These are phyloP conservation scores for Blennius ocellaris DNA, from an alignment of 2,113 vertebrate species.

Conservation along the genomic window DNA sequence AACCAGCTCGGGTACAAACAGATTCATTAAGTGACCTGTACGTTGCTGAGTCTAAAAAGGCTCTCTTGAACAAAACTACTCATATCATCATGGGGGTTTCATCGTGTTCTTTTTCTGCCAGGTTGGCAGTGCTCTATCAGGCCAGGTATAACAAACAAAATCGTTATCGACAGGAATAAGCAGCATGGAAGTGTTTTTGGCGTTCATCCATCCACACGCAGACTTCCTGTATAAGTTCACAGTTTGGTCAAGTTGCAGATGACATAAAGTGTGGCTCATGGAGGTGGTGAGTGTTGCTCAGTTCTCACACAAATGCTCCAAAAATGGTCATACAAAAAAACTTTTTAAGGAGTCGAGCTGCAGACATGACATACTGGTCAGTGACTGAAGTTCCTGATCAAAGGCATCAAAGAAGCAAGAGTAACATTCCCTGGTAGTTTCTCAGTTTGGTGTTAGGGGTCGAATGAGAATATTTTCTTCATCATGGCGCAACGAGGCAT, in stretches of 20 bases:
- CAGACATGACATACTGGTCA: conserved; percentile 5
- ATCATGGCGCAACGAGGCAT: neutral
- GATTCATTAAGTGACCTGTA: conserved; percentile 7
- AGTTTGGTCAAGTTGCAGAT: neutral
- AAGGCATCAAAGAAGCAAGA: conserved; percentile 22
- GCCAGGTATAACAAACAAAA: neutral
- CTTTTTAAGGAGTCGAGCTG: neutral
- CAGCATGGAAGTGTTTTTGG: neutral
- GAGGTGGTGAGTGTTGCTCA: neutral
- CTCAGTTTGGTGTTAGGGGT: conserved; percentile 22
- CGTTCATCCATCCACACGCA: neutral
- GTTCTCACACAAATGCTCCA: neutral
- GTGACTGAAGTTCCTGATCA: conserved; percentile 34
- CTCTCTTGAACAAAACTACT: conserved; percentile 6
- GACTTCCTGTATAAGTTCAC: neutral
- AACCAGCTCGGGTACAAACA: no score
- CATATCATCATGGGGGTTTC: neutral
- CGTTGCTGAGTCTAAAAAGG: neutral
- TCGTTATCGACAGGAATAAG: neutral
- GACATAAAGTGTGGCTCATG: conserved; percentile 9
- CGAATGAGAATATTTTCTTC: conserved; percentile 12
- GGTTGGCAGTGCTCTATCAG: neutral
- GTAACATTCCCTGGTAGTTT: conserved; percentile 12
- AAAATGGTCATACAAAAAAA: conserved; percentile 9
- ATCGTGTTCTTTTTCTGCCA: neutral